A percentile compares a stretch with the other conserved stretches of the same genome.
Evolutionary conservation across 2,797 vertebrate species (phyloP).

Genomic region (Gymnocypris eckloni): DNA sequence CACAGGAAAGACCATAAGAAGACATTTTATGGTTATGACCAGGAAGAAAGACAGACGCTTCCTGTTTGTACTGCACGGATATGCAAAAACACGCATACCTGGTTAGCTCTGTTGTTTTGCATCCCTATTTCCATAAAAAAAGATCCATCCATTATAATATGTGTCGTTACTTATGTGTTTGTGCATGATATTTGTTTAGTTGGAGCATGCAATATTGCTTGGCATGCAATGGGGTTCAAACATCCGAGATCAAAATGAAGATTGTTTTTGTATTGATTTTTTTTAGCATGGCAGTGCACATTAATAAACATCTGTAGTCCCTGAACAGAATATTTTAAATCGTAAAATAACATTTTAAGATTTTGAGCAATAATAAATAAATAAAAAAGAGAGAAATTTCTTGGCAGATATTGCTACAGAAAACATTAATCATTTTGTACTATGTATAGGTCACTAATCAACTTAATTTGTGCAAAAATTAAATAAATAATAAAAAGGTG

Average conservation of each 20-base stretch:
- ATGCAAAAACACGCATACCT: conserved; percentile 24
- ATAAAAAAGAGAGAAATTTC: not conserved
- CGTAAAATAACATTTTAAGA: not conserved
- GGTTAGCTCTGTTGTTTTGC: conserved; percentile 18
- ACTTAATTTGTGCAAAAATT: not conserved
- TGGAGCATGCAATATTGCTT: not conserved
- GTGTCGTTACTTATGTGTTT: not conserved
- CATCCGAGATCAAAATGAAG: not conserved
- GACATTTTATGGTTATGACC: conserved; percentile 45
- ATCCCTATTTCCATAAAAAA: not conserved
- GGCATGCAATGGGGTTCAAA: not conserved
- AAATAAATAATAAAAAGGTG: not conserved
- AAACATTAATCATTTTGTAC: not conserved
- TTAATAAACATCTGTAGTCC: not conserved
- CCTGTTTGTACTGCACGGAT: conserved; percentile 52
- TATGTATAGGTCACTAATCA: not conserved
- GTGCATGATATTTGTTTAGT: not conserved
- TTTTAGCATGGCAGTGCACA: not conserved
- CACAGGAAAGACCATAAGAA: conserved; percentile 43
- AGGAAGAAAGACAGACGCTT: conserved; percentile 51
- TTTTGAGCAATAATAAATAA: not conserved
- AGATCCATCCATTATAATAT: not conserved
- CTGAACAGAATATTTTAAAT: not conserved
- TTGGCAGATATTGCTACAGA: not conserved
- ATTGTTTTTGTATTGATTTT: not conserved